A percentile compares a stretch with the other conserved stretches of the same genome.
Conservation (phyloP, 2,113 vertebrate species). For the Irena cyanogastra region DNA sequence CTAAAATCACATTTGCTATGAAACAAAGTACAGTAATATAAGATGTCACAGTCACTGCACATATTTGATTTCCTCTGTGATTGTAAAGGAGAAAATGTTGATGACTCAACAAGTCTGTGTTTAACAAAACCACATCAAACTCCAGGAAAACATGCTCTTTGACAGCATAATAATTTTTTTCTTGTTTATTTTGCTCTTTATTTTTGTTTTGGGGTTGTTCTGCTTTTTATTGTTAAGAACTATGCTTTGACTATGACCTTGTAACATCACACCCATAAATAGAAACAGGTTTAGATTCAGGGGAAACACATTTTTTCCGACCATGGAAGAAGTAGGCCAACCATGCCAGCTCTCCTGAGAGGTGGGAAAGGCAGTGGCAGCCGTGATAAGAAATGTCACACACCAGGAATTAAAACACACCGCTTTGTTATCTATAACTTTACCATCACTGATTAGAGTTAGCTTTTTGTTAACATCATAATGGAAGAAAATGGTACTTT, state of each 20-base stretch:
- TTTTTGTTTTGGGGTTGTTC: background rate
- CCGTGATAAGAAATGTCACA: background rate
- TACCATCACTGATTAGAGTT: background rate
- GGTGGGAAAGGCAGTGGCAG: background rate
- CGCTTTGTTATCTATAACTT: background rate
- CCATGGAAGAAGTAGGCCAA: constrained; percentile 1
- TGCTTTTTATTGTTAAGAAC: constrained; percentile 13
- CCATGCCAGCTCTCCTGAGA: background rate
- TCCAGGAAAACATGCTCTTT: background rate
- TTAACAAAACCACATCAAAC: background rate
- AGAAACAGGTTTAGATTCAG: constrained; percentile 9
- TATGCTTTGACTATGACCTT: background rate
- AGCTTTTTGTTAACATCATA: background rate
- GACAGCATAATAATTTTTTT: background rate
- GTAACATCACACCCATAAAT: background rate
- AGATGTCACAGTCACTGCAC: background rate
- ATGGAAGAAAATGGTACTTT: background rate
- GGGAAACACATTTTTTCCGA: constrained; percentile 26
- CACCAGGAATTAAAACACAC: background rate
- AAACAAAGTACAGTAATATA: background rate
- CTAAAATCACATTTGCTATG: background rate
- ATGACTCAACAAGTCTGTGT: constrained; percentile 34
- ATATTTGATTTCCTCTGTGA: constrained; percentile 27
- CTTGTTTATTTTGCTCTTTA: background rate
- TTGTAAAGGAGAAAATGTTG: background rate